Base-by-base conservation (phyloP, 2,113 vertebrate genomes). In the Siniperca chuatsi region DNA sequence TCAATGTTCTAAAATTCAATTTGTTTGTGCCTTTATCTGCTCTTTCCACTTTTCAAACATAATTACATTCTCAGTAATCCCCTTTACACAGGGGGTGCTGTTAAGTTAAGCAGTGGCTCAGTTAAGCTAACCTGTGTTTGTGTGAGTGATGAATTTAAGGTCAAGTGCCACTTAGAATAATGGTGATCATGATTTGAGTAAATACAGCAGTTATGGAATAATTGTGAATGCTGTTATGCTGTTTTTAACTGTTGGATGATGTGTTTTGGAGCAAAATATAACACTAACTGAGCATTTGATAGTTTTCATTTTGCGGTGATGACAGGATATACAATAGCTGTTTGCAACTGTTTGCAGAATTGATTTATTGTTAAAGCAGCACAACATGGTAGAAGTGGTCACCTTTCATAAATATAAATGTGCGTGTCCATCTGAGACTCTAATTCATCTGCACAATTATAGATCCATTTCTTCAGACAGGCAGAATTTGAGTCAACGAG, bases 1-100 rank as follows among this genome's bases (percentile, higher is more conserved):
- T 50, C 64, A n/a, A 4, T 52, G 58, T 60, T 9, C n/a, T n/a
- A 20, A 18, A 70, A 46, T 18, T 71, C 16, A 54, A 13, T 72
- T 55, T 57, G 52, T 81, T 72, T 75, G 52, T 16, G 1, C 7
- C 54, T 67, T 72, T 33, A 77, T 74, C 74, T 65, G 23, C 60
- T 61, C 25, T 52, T 44, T 68, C 35, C 35, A 46, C 13, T 65
- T 42, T 50, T 44, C 74, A 58, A 20, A 64, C 40, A 23, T 69
- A 69, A 81, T 78, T 78, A 58, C n/a, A 18, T 29, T 58, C 37
- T 52, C n/a, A 58, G 29, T 71, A 70, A 76, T 76, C 71, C 8
- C 16, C 55, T 81, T 81, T 55, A 33, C 44, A 29, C 46, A 23
- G 5, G 3, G 29, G 46, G 21, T 57, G 25, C 40, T 55, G 21